A percentile compares a stretch with the other conserved stretches of the same genome.
These are phyloP conservation scores for Nephotettix cincticeps DNA, from an alignment of 1,140 invertebrate genomes.

Conservation along the genomic window DNA sequence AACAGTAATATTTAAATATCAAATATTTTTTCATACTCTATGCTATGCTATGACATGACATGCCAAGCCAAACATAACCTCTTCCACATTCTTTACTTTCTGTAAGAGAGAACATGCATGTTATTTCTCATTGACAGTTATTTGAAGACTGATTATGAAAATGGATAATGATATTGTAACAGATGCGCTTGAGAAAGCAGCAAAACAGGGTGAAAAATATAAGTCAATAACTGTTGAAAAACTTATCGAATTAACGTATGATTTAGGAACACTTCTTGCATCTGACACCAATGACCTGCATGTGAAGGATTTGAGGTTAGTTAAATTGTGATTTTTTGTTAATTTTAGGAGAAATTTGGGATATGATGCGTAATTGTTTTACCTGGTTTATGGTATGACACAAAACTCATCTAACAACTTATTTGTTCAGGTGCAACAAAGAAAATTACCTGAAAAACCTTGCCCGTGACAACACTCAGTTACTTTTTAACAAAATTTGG, in stretches of 20 bases:
- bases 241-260: constrained; percentile 68
- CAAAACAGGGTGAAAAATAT: constrained; percentile 31
- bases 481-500: constrained; percentile 88
- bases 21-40: too few species aligned
- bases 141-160: too few species aligned
- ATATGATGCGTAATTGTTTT: too few species aligned
- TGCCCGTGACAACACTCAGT: constrained; percentile 82
- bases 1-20: too few species aligned
- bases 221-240: constrained; percentile 69
- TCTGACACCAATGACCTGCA: constrained; percentile 68
- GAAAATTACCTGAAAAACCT: constrained; percentile 70
- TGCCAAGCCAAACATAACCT: too few species aligned
- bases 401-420: too few species aligned
- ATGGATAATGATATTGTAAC: constrained; percentile 41
- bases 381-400: neutral
- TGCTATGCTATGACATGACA: too few species aligned
- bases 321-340: constrained; percentile 38
- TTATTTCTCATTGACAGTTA: too few species aligned
- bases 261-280: constrained; percentile 65
- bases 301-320: constrained; percentile 58
- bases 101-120: too few species aligned
- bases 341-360: neutral
- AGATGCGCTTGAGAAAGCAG: constrained; percentile 39
- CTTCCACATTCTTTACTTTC: too few species aligned
- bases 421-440: constrained; percentile 56